Conservation (phyloP, 2,888 invertebrate genomes). For the Rhingia rostrata region DNA sequence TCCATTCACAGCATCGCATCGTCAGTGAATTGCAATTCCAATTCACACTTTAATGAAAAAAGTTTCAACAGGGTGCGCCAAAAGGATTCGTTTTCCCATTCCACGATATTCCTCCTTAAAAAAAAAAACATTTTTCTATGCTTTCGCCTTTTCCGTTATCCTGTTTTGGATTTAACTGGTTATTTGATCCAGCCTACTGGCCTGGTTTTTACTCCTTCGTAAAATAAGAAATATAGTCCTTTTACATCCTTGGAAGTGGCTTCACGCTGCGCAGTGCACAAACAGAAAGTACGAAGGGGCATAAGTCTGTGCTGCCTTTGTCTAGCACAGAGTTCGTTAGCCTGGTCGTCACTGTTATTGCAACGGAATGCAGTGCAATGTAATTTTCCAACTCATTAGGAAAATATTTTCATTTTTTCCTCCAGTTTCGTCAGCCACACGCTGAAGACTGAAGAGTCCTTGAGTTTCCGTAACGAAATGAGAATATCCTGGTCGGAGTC, state of each 20-base stretch:
- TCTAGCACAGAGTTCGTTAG: constrained; percentile 56
- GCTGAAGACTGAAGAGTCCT: constrained; percentile 43
- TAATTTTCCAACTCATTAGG: constrained; percentile 73
- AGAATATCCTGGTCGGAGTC: constrained; percentile 20
- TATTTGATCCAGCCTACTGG: constrained; percentile 40
- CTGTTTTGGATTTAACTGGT: constrained; percentile 16
- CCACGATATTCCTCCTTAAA: constrained; percentile 7
- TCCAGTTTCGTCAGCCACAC: constrained; percentile 1
- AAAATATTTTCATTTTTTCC: constrained; percentile 46
- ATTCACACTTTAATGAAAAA: constrained; percentile 73
- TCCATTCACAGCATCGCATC: constrained; percentile 11
- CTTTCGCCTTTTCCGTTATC: constrained; percentile 6
- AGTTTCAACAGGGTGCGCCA: constrained; percentile 61
- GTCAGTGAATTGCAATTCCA: constrained; percentile 59
- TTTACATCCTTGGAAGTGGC: constrained; percentile 27
- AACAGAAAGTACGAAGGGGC: not conserved
- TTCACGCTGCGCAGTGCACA: not conserved
- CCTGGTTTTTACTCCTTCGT: constrained; percentile 35
- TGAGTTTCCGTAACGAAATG: constrained; percentile 39
- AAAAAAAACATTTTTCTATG: constrained; percentile 18
- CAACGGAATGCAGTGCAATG: constrained; percentile 63
- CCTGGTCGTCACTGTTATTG: constrained; percentile 44
- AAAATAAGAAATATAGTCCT: constrained; percentile 27
- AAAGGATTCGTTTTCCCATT: constrained; percentile 58
- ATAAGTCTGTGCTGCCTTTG: constrained; percentile 12